Evolutionary conservation across 1,140 invertebrate genomes (phyloP).

Genomic region (Neuroterus valhalla): DNA sequence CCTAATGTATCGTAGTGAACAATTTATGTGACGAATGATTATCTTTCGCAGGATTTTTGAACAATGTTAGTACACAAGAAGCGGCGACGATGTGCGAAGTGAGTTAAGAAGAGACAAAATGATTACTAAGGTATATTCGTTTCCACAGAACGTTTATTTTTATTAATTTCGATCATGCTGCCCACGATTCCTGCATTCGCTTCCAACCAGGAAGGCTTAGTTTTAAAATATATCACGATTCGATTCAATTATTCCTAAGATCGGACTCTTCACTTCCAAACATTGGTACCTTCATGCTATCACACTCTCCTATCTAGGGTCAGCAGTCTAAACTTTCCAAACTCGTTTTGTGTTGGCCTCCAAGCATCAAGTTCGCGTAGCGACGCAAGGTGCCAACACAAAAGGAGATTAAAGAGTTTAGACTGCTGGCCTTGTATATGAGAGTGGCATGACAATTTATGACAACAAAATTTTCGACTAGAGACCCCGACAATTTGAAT

Average conservation of each 20-base stretch:
- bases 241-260: neutral
- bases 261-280: too few relatives aligned
- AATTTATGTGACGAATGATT: slow-evolving; percentile 19
- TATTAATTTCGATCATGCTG: slow-evolving; percentile 48
- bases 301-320: too few relatives aligned
- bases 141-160: slow-evolving; percentile 67
- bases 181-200: slow-evolving; percentile 48
- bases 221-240: neutral
- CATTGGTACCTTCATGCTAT: too few relatives aligned
- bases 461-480: too few relatives aligned
- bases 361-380: too few relatives aligned
- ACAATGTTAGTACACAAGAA: slow-evolving; percentile 37
- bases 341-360: too few relatives aligned
- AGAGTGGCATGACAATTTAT: too few relatives aligned
- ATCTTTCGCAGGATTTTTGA: slow-evolving; percentile 25
- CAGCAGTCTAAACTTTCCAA: too few relatives aligned
- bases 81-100: slow-evolving; percentile 35
- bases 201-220: neutral
- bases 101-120: slow-evolving; percentile 68
- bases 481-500: too few relatives aligned
- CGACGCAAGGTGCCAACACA: too few relatives aligned
- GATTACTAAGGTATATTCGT: slow-evolving; percentile 67
- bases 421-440: too few relatives aligned
- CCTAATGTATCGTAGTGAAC: slow-evolving; percentile 10
- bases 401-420: too few relatives aligned